Evolutionary conservation across 1,140 invertebrate species (phyloP).

Genomic region (Neodiprion virginianus): DNA sequence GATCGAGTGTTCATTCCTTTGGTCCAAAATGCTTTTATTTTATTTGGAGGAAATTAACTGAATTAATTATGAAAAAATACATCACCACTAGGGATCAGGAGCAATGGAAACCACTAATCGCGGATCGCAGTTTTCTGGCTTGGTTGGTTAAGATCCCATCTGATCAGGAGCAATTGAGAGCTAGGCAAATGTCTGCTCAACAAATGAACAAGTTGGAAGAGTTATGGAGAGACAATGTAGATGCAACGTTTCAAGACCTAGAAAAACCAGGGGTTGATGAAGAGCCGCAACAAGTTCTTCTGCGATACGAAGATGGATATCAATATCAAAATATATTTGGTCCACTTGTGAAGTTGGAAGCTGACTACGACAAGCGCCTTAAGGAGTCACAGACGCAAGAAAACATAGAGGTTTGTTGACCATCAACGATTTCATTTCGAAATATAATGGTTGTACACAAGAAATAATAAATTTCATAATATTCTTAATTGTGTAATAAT

Average conservation of each 20-base stretch:
- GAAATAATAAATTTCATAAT: too few relatives aligned
- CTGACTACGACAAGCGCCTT: conserved; percentile 97
- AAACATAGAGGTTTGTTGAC: conserved; percentile 77
- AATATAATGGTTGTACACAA: background rate
- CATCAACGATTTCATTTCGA: background rate
- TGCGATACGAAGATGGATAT: conserved; percentile 97
- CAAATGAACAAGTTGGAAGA: conserved; percentile 99
- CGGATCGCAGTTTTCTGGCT: conserved; percentile 92
- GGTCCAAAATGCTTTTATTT: background rate
- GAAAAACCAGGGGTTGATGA: conserved; percentile 98
- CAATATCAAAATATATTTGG: conserved; percentile 99
- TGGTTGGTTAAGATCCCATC: conserved; percentile 97
- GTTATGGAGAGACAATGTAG: conserved; percentile 97
- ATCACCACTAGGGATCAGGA: conserved; percentile 82
- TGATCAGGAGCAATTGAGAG: conserved; percentile 94
- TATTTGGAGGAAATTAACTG: conserved; percentile 17
- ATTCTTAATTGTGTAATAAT: too few relatives aligned
- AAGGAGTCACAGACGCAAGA: conserved; percentile 99
- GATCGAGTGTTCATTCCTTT: too few relatives aligned
- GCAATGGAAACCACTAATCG: conserved; percentile 97
- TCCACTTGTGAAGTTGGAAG: conserved; percentile 95
- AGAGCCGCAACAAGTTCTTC: conserved; percentile 93
- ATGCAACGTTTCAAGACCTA: conserved; percentile 96
- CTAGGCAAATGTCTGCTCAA: conserved; percentile 93
- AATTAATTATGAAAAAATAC: conserved; percentile 35